phyloP scores from a whole-genome alignment of 2,113 vertebrate species.

The Pogonocichla stellata region DNA sequence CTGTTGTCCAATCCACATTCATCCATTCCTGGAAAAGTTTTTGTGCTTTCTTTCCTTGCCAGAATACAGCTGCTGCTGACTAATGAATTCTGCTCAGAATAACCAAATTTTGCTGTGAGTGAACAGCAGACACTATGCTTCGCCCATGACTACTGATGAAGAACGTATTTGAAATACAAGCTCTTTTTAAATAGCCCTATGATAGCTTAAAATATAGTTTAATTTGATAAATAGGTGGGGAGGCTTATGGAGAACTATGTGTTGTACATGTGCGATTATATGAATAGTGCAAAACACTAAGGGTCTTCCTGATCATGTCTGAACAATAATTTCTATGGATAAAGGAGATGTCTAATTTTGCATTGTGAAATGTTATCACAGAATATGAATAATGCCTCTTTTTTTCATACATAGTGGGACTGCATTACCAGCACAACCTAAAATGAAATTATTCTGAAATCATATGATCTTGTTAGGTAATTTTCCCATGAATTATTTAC shows the following conservation, averaged over 20 bases:
- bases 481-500: conserved; percentile 40
- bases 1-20: not conserved
- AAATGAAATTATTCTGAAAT: not conserved
- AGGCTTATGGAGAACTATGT: not conserved
- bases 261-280: not conserved
- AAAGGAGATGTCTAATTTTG: not conserved
- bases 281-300: not conserved
- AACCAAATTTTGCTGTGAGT: not conserved
- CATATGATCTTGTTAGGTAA: not conserved
- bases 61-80: not conserved
- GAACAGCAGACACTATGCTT: not conserved
- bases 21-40: not conserved
- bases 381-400: not conserved
- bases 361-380: not conserved
- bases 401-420: not conserved
- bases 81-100: not conserved
- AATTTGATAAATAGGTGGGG: not conserved
- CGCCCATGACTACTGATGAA: not conserved
- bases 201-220: not conserved
- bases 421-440: not conserved
- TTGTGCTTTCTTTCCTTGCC: not conserved
- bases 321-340: not conserved
- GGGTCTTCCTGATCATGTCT: not conserved
- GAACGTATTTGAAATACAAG: not conserved
- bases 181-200: not conserved